Evolutionary conservation across 2,888 invertebrate genomes (phyloP).

Genomic region (Archips xylosteana): DNA sequence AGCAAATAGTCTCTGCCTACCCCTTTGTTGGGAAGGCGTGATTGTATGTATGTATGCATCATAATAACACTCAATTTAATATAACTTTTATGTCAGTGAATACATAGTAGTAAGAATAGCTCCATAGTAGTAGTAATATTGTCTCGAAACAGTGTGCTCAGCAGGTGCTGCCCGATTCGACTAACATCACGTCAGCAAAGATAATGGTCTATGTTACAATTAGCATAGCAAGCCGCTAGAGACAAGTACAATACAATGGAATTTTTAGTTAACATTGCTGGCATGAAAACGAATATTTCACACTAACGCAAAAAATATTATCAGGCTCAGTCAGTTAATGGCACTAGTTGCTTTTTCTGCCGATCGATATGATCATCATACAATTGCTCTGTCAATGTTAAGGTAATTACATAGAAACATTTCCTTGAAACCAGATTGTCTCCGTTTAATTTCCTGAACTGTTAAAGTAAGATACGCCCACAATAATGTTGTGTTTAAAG

Average conservation of each 20-base stretch:
- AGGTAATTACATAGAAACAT: background rate
- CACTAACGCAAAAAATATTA: constrained; percentile 23
- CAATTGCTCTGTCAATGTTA: background rate
- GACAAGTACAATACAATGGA: constrained; percentile 24
- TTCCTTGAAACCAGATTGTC: background rate
- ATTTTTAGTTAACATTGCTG: constrained; percentile 12
- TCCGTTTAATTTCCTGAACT: background rate
- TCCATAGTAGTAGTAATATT: background rate
- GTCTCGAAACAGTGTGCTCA: background rate
- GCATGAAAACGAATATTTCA: constrained; percentile 4
- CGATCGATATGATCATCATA: constrained; percentile 10
- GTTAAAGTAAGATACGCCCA: too few relatives aligned
- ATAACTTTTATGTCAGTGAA: too few relatives aligned
- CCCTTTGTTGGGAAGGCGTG: too few relatives aligned
- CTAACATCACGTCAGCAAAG: constrained; percentile 3
- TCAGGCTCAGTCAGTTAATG: constrained; percentile 14
- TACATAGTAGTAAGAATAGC: background rate
- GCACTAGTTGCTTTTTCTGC: constrained; percentile 29
- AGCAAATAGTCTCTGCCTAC: too few relatives aligned
- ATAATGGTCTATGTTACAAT: constrained; percentile 22
- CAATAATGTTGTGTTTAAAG: too few relatives aligned
- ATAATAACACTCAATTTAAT: too few relatives aligned
- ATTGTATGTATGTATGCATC: too few relatives aligned
- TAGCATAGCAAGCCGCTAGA: constrained; percentile 22
- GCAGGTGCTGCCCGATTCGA: background rate